phyloP scores from a whole-genome alignment of 2,888 invertebrate species.

The Cataglyphis altisquamis region DNA sequence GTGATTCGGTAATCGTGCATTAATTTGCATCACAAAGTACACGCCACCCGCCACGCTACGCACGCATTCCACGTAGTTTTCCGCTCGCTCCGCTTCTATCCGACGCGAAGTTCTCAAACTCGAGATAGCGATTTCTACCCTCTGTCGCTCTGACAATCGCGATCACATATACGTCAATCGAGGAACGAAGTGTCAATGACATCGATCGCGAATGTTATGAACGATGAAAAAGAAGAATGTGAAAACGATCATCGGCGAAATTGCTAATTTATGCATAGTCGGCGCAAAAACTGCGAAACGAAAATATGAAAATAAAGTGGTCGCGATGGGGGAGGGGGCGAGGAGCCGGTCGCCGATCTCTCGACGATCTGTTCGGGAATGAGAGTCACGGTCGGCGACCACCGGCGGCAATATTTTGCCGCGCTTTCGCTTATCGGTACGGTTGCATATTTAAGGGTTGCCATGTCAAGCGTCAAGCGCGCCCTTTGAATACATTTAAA shows the following conservation, averaged over 20 bases:
- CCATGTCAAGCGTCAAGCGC: constrained; percentile 84
- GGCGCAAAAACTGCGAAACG: background rate
- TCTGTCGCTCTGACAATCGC: background rate
- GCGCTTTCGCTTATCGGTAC: constrained; percentile 82
- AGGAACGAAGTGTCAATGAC: background rate
- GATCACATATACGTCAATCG: background rate
- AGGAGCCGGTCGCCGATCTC: constrained; percentile 22
- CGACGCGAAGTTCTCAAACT: constrained; percentile 62
- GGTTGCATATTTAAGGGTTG: constrained; percentile 85
- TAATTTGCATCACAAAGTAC: constrained; percentile 86
- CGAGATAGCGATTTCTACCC: constrained; percentile 22
- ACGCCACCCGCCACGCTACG: constrained; percentile 84
- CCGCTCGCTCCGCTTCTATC: constrained; percentile 65
- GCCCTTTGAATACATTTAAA: constrained; percentile 86
- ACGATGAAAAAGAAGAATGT: background rate
- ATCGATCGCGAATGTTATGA: background rate
- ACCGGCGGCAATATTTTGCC: constrained; percentile 81
- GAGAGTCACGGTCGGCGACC: constrained; percentile 78
- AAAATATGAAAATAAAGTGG: constrained; percentile 45
- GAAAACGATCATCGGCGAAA: background rate
- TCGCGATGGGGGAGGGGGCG: background rate
- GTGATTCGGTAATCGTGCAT: constrained; percentile 85
- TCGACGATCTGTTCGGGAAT: constrained; percentile 61
- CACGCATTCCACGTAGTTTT: constrained; percentile 83
- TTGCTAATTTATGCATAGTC: background rate